Evolutionary conservation across 2,113 vertebrate genomes (phyloP), one percentile per base, ranked within the genome.

Genomic region (Alligator mississippiensis): DNA sequence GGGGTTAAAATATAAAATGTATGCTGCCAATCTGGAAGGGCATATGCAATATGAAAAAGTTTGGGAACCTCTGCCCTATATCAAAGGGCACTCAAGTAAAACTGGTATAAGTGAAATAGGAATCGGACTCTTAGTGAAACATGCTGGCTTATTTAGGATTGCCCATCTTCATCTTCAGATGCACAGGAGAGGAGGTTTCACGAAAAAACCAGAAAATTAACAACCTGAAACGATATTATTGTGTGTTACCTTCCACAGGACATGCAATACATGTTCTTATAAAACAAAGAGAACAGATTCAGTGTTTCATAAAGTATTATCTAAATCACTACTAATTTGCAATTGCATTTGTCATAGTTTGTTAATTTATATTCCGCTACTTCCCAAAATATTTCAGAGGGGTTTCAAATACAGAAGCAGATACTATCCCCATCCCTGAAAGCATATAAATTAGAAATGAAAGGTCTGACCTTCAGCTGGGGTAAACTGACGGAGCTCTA

Each of bases 61-160:
- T 47, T 47, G 47, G 47, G 47, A 47, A 47, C 47, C 47, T 47
- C 47, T 47, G 47, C 47, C 47, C 47, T 47, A 47, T 47, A 47
- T 47, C 47, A 47, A 47, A 47, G 47, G 47, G 47, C 47, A 47
- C 47, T 47, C 47, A 47, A 30, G 64, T 68, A 68, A 68, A 16
- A 21, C 60, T 30, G 17, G n/a, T 68, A 11, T 19, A 68, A 17
- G 47, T 9, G 47, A 47, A 47, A 47, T 47, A 9, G 47, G 47
- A 9, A 47, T 47, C 47, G 9, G 47, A 47, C 47, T 47, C 7
- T 47, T 47, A 47, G 5, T 0, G 4, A 34, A 64, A 1, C 1
- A 2, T 85, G 19, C 11, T 85, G 12, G 3, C 22, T 90, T 21
- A 16, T 62, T 77, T 62, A n/a, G 47, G 77, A 80, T 55, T 24